Base-by-base conservation (phyloP, 1,140 invertebrate species). In the Drosophila pandora region DNA sequence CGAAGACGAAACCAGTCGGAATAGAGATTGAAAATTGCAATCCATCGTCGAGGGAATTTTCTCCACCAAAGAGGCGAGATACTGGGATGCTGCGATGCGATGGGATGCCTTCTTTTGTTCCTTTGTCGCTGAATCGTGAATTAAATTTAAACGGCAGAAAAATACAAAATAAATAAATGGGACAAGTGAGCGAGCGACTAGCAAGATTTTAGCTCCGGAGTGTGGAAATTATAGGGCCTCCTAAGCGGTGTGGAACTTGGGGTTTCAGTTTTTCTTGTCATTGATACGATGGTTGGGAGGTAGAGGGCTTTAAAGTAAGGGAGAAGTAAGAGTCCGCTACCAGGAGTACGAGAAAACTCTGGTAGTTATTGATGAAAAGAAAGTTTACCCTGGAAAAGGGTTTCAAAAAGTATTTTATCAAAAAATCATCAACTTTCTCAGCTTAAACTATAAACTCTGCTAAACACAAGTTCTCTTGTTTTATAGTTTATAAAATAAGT, bases 121-220 rank as follows among this genome's bases (percentile, higher is more conserved):
- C 67, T 70, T 69, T 69, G 58, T 79, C 69, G 61, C 48, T 69
- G 56, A 84, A 82, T 87, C 82, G 82, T 87, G 82, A 87, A 87
- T 87, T 87, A 87, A 87, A 87, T 88, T 88, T 87, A 82, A 88
- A 82, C 83, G 61, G 80, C 81, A 80, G 55, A 85, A 73, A 80
- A 76, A 76, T 79, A 80, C 80, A 87, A 87, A 87, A 87, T 87
- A 87, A 87, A 87, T 87, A 87, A 87, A 87, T 87, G 82, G 82
- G 83, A 87, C 82, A 87, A 85, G 83, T 88, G 83, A 87, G 82
- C 58, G 56, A 58, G 59, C 37, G 41, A 58, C 50, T 39, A 79
- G 62, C 57, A 25, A 62, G 43, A 32, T 55, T 45, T 60, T 25
- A 52, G 7, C 13, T 43, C 10, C 30, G 50, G 77, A 63, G 73